Evolutionary conservation across 2,113 vertebrate genomes (phyloP), one percentile per base, ranked within the genome.

Genomic region (Typhlomys cinereus): DNA sequence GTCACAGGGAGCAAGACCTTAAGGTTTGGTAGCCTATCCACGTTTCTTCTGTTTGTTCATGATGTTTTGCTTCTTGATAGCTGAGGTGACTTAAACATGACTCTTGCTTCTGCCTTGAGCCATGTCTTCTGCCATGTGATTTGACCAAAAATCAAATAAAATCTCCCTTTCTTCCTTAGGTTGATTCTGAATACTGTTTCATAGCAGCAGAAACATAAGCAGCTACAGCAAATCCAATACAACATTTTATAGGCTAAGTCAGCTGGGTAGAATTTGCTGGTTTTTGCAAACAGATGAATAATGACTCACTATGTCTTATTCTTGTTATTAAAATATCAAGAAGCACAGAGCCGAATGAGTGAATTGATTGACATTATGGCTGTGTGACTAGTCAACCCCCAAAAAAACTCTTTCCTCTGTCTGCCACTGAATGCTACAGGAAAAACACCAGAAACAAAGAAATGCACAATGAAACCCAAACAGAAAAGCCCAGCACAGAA

Each of bases 311-410:
- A 46, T n/a, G 31, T 8, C 39, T 34, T 52, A 15, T 73, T 81
- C 85, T 74, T 87, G 48, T 46, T 12, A 91, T 83, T 74, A 90
- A 36, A 23, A 78, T 66, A 89, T 64, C 29, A 82, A 87, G 48
- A 39, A 62, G 76, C 25, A 61, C 27, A 64, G 1, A 73, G 7
- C 21, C 64, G 34, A 61, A 25, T 52, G 10, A 34, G 39, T 83
- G 25, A 52, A 6, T 27, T 1, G 76, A n/a, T 36, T 41, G 25
- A 48, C 70, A 59, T 23, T 76, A 75, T 54, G 31, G 5, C 44
- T 31, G 6, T 23, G 44, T 6, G 5, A 50, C 18, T 8, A 91
- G 2, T 67, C 25, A 54, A 74, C 57, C 4, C 46, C n/a, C n/a
- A n/a, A 46, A 41, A 46, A 61, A 50, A 52, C 11, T 82, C 11